These are phyloP conservation scores for Tricholauxania praeusta DNA, from an alignment of 2,888 invertebrate species.

Conservation along the genomic window DNA sequence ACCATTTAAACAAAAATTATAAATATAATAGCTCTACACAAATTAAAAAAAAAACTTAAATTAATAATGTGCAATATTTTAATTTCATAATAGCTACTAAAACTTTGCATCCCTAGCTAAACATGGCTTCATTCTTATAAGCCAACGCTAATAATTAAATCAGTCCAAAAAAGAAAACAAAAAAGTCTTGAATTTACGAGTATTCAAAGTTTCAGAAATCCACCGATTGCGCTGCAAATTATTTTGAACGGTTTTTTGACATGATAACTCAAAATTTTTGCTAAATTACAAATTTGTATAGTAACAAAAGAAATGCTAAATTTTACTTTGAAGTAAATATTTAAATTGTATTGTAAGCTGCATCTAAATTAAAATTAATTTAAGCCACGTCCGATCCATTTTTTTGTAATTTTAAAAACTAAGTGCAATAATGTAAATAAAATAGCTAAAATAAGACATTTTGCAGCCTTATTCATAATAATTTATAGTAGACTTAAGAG, in stretches of 20 bases:
- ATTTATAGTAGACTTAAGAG: no score
- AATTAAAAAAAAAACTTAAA: no score
- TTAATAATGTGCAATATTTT: neutral
- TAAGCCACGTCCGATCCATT: slow-evolving; percentile 61
- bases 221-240: slow-evolving; percentile 14
- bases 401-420: slow-evolving; percentile 43
- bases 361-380: slow-evolving; percentile 47
- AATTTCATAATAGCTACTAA: neutral
- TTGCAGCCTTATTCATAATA: slow-evolving; percentile 17
- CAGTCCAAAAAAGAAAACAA: neutral
- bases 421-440: slow-evolving; percentile 61
- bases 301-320: neutral
- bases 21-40: neutral
- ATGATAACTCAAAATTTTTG: no score
- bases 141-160: neutral
- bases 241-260: no score
- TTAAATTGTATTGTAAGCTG: slow-evolving; percentile 3
- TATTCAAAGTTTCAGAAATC: slow-evolving; percentile 5
- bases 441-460: slow-evolving; percentile 30
- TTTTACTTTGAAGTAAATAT: neutral
- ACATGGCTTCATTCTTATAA: neutral
- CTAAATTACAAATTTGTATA: no score
- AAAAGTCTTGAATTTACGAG: neutral
- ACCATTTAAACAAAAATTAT: neutral
- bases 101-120: slow-evolving; percentile 1